Evolutionary conservation across 1,140 invertebrate genomes (phyloP).

Genomic region (Protaetia brevitarsis): DNA sequence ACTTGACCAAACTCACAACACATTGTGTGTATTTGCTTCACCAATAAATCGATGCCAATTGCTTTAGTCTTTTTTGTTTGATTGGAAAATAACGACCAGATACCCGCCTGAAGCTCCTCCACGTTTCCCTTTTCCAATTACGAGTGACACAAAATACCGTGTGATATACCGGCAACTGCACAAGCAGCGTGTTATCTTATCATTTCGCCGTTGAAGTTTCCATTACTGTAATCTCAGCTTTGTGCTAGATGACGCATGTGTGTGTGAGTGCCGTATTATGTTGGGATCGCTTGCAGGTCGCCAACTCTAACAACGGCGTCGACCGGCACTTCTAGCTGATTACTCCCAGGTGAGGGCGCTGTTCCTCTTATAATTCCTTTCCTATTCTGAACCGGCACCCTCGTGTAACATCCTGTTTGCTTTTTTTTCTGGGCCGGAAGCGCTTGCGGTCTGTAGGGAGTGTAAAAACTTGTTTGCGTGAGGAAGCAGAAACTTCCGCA

Average conservation of each 20-base stretch:
- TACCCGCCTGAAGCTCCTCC: too few species aligned
- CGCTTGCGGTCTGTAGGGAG: neutral
- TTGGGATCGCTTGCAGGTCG: neutral
- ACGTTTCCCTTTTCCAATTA: too few species aligned
- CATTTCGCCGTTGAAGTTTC: neutral
- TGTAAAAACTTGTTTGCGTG: neutral
- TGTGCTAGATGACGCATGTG: neutral
- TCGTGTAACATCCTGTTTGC: conserved; percentile 2
- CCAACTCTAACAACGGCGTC: neutral
- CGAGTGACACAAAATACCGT: too few species aligned
- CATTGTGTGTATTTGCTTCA: too few species aligned
- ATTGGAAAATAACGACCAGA: too few species aligned
- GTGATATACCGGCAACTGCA: too few species aligned
- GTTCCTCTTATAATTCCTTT: neutral
- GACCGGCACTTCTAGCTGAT: neutral
- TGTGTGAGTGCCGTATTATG: neutral
- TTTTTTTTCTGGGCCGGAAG: neutral
- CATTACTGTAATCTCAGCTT: conserved; percentile 4
- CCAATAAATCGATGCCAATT: too few species aligned
- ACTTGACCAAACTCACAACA: too few species aligned
- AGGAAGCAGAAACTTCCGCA: neutral
- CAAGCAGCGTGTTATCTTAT: conserved; percentile 6
- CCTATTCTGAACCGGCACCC: neutral
- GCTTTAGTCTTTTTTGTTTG: too few species aligned
- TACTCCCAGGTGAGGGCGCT: neutral